A percentile compares a stretch with the other conserved stretches of the same genome.
phyloP scores from a whole-genome alignment of 2,797 vertebrate species.

The Hoplostethus mediterraneus region DNA sequence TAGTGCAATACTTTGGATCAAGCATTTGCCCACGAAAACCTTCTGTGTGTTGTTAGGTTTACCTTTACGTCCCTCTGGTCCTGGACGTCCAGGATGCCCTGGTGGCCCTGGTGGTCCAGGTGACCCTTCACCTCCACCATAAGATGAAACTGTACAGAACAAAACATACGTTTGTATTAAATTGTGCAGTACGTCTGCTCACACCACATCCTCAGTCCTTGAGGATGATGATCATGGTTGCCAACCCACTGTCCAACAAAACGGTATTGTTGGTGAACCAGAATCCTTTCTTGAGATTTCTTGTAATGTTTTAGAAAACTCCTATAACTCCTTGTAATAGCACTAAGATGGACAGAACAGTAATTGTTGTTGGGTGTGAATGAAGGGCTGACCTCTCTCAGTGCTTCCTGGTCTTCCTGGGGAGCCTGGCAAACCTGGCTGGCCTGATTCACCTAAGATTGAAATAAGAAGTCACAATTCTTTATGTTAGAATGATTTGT shows the following conservation, averaged over 20 bases:
- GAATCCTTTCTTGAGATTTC: background rate
- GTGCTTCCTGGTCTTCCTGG: conserved; percentile 74
- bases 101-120: conserved; percentile 80
- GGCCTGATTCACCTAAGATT: conserved; percentile 86
- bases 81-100: conserved; percentile 79
- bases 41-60: conserved; percentile 39
- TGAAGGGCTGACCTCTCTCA: conserved; percentile 67
- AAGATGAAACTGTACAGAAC: conserved; percentile 57
- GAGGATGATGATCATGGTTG: background rate
- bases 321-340: background rate
- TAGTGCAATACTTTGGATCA: background rate
- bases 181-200: background rate
- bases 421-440: conserved; percentile 77
- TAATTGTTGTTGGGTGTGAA: background rate
- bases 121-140: conserved; percentile 59
- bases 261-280: background rate
- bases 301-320: background rate
- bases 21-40: background rate
- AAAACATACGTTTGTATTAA: background rate
- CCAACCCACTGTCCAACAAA: background rate
- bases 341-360: background rate
- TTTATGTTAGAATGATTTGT: background rate
- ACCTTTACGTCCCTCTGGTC: conserved; percentile 89
- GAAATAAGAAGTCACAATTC: conserved; percentile 26
- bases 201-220: background rate